phyloP scores from a whole-genome alignment of 2,888 invertebrate species.

The Eurytoma californica region DNA sequence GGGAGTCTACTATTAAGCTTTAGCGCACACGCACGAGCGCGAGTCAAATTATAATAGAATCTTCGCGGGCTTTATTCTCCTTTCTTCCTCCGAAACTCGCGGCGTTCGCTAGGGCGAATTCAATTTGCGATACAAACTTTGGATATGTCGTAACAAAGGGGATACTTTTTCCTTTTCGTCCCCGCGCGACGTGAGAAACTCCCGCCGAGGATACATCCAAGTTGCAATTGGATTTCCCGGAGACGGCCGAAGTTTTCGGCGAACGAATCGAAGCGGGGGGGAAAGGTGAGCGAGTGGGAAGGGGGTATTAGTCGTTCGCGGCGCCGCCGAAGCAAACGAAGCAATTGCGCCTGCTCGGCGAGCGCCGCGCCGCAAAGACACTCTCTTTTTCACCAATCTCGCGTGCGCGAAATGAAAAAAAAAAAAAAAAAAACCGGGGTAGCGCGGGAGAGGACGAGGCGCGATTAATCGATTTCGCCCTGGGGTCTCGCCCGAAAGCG shows the following conservation, averaged over 20 bases:
- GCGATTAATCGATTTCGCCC: slow-evolving; percentile 43
- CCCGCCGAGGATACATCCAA: slow-evolving; percentile 33
- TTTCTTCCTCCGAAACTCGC: slow-evolving; percentile 14
- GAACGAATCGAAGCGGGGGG: slow-evolving; percentile 39
- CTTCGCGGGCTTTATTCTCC: slow-evolving; percentile 16
- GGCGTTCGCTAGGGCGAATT: slow-evolving; percentile 31
- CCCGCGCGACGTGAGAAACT: slow-evolving; percentile 5
- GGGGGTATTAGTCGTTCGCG: slow-evolving; percentile 3
- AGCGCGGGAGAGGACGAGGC: background rate
- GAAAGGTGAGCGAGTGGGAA: background rate
- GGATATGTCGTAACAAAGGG: slow-evolving; percentile 38
- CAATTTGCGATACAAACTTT: slow-evolving; percentile 52
- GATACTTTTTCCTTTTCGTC: slow-evolving; percentile 26
- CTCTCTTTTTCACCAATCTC: background rate
- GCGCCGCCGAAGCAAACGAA: slow-evolving; percentile 32
- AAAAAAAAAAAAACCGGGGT: background rate
- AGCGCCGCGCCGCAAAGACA: background rate
- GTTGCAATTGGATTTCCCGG: slow-evolving; percentile 47
- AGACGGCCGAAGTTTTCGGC: slow-evolving; percentile 40
- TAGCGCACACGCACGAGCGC: background rate
- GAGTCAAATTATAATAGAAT: slow-evolving; percentile 36
- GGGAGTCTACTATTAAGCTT: too few relatives aligned
- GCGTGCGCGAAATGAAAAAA: background rate
- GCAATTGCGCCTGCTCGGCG: slow-evolving; percentile 14
- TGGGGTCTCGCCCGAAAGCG: slow-evolving; percentile 18